A percentile compares a stretch with the other conserved stretches of the same genome.
These are phyloP conservation scores for Nibea albiflora DNA, from an alignment of 2,113 vertebrate genomes.

Conservation along the genomic window DNA sequence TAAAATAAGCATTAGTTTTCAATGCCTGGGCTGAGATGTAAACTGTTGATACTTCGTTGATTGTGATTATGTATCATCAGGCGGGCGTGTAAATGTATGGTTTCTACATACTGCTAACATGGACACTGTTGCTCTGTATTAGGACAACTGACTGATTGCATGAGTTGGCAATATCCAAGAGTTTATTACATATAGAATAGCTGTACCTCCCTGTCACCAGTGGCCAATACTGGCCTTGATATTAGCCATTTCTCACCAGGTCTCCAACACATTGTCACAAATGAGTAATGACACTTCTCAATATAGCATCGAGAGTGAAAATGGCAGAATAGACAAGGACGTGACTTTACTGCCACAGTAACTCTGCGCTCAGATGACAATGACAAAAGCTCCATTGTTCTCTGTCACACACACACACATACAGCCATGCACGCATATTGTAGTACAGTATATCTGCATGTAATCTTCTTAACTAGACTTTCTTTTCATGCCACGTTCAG, in stretches of 20 bases:
- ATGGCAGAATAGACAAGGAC: slow-evolving; percentile 79
- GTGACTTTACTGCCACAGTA: slow-evolving; percentile 71
- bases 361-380: slow-evolving; percentile 47
- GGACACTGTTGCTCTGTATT: not conserved
- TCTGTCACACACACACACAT: not conserved
- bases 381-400: slow-evolving; percentile 46
- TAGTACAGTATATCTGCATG: not conserved
- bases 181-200: slow-evolving; percentile 31
- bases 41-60: slow-evolving; percentile 15
- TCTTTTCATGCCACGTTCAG: not conserved
- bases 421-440: not conserved
- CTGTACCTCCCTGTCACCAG: slow-evolving; percentile 32
- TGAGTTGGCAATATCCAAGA: slow-evolving; percentile 8
- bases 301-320: slow-evolving; percentile 76
- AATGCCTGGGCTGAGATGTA: not conserved
- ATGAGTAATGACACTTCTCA: slow-evolving; percentile 78
- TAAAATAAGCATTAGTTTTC: slow-evolving; percentile 15
- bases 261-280: slow-evolving; percentile 70
- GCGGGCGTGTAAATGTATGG: not conserved
- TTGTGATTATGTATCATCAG: not conserved
- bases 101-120: slow-evolving; percentile 1
- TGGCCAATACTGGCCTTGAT: slow-evolving; percentile 59
- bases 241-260: slow-evolving; percentile 65
- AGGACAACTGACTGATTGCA: slow-evolving; percentile 16
- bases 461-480: not conserved